Percentiles rank a stretch among this genome's conserved stretches.
Evolutionary conservation across 1,140 invertebrate species (phyloP).

Genomic region (Periplaneta americana): DNA sequence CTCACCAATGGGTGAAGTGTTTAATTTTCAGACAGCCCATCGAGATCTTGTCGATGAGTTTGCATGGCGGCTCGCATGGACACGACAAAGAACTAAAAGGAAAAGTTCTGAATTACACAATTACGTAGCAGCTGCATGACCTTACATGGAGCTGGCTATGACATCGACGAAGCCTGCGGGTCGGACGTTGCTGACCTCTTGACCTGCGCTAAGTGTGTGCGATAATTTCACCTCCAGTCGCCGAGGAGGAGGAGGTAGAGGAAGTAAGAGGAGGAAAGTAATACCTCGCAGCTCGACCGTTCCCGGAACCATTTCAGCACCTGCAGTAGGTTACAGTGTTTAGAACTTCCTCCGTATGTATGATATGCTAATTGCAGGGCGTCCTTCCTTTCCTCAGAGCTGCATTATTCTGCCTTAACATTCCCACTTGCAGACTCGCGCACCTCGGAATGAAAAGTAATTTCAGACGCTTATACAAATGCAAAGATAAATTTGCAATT

Average conservation of each 20-base stretch:
- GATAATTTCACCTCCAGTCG: background rate
- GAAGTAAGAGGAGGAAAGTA: background rate
- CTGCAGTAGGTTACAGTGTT: too few relatives aligned
- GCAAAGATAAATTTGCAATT: background rate
- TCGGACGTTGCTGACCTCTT: background rate
- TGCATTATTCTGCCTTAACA: background rate
- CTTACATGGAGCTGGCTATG: too few relatives aligned
- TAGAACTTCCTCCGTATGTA: too few relatives aligned
- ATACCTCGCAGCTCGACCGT: background rate
- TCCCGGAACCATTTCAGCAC: background rate
- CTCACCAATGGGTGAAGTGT: too few relatives aligned
- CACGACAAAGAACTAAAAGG: too few relatives aligned
- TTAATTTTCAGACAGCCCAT: too few relatives aligned
- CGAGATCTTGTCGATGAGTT: too few relatives aligned
- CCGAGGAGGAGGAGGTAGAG: background rate
- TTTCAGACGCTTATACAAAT: background rate
- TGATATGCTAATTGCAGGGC: background rate
- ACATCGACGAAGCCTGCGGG: background rate
- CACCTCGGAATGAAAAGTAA: background rate
- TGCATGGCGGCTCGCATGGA: too few relatives aligned
- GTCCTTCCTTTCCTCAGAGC: background rate
- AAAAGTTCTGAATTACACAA: too few relatives aligned
- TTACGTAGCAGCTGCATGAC: background rate
- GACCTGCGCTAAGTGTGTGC: background rate
- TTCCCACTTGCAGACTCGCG: background rate